A percentile compares a stretch with the other conserved stretches of the same genome.
Evolutionary conservation across 1,140 invertebrate genomes (phyloP).

Genomic region (Bombus polaris): DNA sequence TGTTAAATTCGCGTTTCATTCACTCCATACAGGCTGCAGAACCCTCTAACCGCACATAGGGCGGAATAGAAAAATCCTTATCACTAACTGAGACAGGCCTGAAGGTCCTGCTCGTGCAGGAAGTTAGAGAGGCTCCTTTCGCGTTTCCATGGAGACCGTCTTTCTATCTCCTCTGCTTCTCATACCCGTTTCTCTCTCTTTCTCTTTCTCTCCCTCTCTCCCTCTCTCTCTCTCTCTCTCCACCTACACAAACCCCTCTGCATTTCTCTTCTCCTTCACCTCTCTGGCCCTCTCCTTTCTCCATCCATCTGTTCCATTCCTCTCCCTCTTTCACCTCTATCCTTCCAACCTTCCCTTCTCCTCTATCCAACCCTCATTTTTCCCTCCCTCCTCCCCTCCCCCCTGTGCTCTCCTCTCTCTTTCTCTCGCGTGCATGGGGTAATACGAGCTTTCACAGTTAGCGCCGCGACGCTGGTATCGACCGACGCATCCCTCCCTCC

Average conservation of each 20-base stretch:
- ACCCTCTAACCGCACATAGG: slow-evolving; percentile 16
- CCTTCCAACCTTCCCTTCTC: neutral
- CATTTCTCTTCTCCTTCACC: neutral
- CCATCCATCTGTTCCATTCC: slow-evolving; percentile 7
- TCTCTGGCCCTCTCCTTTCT: slow-evolving; percentile 25
- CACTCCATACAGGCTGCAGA: neutral
- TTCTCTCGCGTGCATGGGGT: slow-evolving; percentile 51
- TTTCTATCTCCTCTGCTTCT: slow-evolving; percentile 65
- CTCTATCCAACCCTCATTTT: neutral
- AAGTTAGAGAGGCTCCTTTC: slow-evolving; percentile 63
- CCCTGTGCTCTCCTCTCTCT: slow-evolving; percentile 16
- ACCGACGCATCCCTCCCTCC: slow-evolving; percentile 61
- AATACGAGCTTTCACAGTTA: slow-evolving; percentile 69
- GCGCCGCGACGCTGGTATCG: slow-evolving; percentile 74
- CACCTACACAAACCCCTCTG: slow-evolving; percentile 26
- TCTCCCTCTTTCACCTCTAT: slow-evolving; percentile 8
- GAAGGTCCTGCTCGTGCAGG: slow-evolving; percentile 46
- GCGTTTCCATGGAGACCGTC: slow-evolving; percentile 74
- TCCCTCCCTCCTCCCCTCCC: slow-evolving; percentile 35
- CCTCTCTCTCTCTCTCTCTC: slow-evolving; percentile 21
- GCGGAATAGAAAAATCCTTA: slow-evolving; percentile 64
- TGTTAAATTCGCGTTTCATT: neutral
- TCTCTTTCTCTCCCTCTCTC: neutral
- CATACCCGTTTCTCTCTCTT: slow-evolving; percentile 32
- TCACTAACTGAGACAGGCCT: slow-evolving; percentile 58